Base-by-base conservation (phyloP, 2,113 vertebrate genomes). In the Lagopus muta region DNA sequence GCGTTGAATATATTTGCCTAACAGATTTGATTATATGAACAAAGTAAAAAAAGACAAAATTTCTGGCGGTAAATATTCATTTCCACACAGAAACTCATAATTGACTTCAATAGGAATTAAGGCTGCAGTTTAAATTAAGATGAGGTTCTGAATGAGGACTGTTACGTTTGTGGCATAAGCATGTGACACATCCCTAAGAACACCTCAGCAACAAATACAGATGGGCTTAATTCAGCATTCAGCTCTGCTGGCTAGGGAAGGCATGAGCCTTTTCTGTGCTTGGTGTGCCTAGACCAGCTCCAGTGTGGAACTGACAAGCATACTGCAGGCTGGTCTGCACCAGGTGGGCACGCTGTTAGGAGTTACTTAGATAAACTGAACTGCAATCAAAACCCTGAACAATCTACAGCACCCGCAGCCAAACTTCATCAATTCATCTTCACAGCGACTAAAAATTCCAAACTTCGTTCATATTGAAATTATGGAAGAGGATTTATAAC, bases 341-440 rank as follows among this genome's bases (percentile, higher is more conserved):
- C 25, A 74, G 6, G 15, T 0, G 0, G 8, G 32, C 8, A 14
- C 7, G 9, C 30, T 78, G 19, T 25, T 25, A 52, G 19, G 20
- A 78, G 3, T 32, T 34, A 28, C 8, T 40, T 66, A 21, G 34
- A 45, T 67, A 57, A 76, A 66, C 25, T 4, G n/a, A 71, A 27
- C 21, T 74, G 16, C 40, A 8, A 32, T 32, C 32, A 85, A 43
- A 84, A 36, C 7, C 13, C 17, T 24, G 36, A 36, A 71, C 11
- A 30, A 32, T 15, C 30, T 34, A 58, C 19, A 74, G 50, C 55
- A 81, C 3, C 6, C 40, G 32, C 32, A 64, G 5, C 21, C 66
- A 86, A 85, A 88, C 8, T 64, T 52, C 48, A 9, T 11, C 11
- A 58, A 0, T 36, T 36, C 55, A 21, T 54, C 36, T n/a, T 65